Evolutionary conservation across 2,888 invertebrate species (phyloP), one percentile per base, ranked within the genome.

Genomic region (Caenorhabditis doughertyi): DNA sequence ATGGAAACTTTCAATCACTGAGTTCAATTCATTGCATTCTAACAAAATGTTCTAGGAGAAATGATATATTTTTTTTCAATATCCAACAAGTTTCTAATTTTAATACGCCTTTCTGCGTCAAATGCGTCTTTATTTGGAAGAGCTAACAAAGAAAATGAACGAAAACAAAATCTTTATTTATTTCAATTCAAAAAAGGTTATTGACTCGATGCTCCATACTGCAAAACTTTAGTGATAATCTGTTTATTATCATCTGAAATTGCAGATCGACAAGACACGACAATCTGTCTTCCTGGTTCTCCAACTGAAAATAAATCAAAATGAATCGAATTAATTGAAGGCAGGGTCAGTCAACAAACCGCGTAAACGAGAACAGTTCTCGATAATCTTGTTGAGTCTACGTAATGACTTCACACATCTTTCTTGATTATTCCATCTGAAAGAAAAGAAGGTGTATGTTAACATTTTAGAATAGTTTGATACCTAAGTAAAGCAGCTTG

Each of bases 201-300:
- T 51, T 51, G 47, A 23, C 23, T 51, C 13, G 70, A 71, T 21
- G 81, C 84, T 58, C 88, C 88, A 49, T 82, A 87, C 44, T 88
- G 84, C 35, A 89, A 55, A 21, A 89, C 79, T 56, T 87, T 88
- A 0, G 83, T 81, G 27, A 89, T 81, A 21, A 89, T 76, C 44
- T 79, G 79, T 72, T 90, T 83, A 67, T 91, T 91, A 42, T 90
- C 90, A 16, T 86, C 86, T 2, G 86, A 73, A 18, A 91, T 85
- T n/a, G 89, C 89, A 27, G 86, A 80, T 13, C 90, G 79, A 80
- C 91, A 91, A 21, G 89, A 84, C 4, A 84, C 74, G 1, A 91
- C 86, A 5, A 91, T 84, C n/a, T 83, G 79, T 60, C 87, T 74
- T 16, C 88, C 84, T 0, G 86, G 83, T 39, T 84, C 82, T 21